Conservation (phyloP, 2,113 vertebrate genomes). For the Protomyctophum bolini region DNA sequence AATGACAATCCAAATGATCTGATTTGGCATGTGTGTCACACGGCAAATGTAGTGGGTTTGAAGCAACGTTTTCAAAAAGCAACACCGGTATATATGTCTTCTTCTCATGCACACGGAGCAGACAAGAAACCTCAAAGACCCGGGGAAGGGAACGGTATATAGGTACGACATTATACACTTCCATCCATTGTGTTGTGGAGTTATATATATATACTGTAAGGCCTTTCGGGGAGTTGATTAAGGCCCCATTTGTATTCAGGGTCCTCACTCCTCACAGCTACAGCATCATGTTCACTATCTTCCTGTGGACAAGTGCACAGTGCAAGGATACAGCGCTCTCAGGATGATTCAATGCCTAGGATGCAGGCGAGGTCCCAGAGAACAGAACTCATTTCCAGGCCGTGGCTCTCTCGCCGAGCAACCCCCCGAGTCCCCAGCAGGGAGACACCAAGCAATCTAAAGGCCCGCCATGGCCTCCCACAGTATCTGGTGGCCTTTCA, state of each 20-base stretch:
- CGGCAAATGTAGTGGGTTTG: too few relatives aligned
- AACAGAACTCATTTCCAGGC: conserved; percentile 72
- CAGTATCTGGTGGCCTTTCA: conserved; percentile 81
- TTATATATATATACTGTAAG: conserved; percentile 3
- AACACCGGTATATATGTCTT: too few relatives aligned
- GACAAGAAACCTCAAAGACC: too few relatives aligned
- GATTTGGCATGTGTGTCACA: too few relatives aligned
- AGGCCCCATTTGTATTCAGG: conserved; percentile 62
- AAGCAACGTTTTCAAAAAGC: too few relatives aligned
- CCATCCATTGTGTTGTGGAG: conserved; percentile 24
- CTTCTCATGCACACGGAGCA: too few relatives aligned
- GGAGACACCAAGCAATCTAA: conserved; percentile 82
- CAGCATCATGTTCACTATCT: conserved; percentile 48
- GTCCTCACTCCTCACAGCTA: conserved; percentile 44
- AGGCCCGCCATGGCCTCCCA: conserved; percentile 81
- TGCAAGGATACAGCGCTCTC: conserved; percentile 42
- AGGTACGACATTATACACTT: conserved; percentile 9
- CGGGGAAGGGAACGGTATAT: too few relatives aligned
- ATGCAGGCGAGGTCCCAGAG: conserved; percentile 52
- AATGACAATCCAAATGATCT: too few relatives aligned
- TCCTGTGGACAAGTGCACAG: conserved; percentile 53
- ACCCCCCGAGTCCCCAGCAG: conserved; percentile 69
- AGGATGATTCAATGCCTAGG: conserved; percentile 60
- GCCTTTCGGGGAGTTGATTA: conserved; percentile 35
- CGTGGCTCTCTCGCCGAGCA: conserved; percentile 61